Conservation (phyloP, 2,888 invertebrate species). For the Tricholauxania praeusta region DNA sequence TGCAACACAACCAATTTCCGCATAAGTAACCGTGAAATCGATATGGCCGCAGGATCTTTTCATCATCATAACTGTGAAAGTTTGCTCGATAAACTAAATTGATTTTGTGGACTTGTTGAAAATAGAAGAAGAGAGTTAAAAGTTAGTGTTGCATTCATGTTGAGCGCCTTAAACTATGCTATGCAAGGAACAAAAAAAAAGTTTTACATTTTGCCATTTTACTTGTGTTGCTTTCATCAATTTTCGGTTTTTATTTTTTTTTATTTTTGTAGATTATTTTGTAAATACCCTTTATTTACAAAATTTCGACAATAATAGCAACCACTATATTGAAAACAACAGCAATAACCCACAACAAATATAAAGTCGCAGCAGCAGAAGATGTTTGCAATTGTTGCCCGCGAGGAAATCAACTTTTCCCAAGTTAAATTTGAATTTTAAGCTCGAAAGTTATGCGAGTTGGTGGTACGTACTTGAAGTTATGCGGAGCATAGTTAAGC, state of each 20-base stretch:
- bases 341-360: background rate
- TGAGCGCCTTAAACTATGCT: conserved; percentile 15
- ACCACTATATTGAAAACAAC: background rate
- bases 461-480: no score
- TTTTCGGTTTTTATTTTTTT: background rate
- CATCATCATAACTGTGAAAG: conserved; percentile 25
- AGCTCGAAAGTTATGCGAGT: conserved; percentile 6
- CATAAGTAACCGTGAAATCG: conserved; percentile 42
- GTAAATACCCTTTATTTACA: conserved; percentile 16
- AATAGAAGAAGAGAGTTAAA: background rate
- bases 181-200: background rate
- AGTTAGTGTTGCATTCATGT: background rate
- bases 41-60: conserved; percentile 36
- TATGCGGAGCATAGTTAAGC: no score
- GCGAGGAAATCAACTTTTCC: conserved; percentile 24
- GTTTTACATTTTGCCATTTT: conserved; percentile 2
- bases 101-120: no score
- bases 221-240: background rate
- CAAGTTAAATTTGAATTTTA: conserved; percentile 29
- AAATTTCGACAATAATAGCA: background rate
- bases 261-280: background rate
- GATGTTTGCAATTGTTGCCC: conserved; percentile 27
- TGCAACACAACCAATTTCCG: conserved; percentile 37
- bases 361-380: background rate
- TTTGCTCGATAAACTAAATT: conserved; percentile 22